Percentiles rank a stretch among this genome's conserved stretches.
These are phyloP conservation scores for Anableps anableps DNA, from an alignment of 2,797 vertebrate species.

Conservation along the genomic window DNA sequence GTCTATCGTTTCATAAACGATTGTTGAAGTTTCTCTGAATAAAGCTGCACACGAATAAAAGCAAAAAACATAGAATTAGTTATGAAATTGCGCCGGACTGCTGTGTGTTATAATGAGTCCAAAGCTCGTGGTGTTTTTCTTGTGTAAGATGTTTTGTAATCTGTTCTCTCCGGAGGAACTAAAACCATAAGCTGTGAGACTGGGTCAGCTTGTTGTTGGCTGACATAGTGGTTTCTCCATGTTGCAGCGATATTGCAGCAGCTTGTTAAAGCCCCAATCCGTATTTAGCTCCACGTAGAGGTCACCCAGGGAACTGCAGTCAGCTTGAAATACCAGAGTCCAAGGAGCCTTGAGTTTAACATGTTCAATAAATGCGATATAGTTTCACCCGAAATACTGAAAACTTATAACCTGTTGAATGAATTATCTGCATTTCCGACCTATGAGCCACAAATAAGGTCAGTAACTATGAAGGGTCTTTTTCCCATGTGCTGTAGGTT, in stretches of 20 bases:
- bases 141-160: slow-evolving; percentile 14
- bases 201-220: slow-evolving; percentile 1
- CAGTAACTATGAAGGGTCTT: background rate
- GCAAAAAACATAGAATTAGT: background rate
- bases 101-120: background rate
- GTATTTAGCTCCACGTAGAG: slow-evolving; percentile 41
- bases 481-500: background rate
- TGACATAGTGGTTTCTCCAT: slow-evolving; percentile 24
- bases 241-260: slow-evolving; percentile 31
- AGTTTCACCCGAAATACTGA: background rate
- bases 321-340: background rate
- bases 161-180: background rate
- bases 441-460: background rate
- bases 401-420: background rate
- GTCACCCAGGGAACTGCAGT: slow-evolving; percentile 25
- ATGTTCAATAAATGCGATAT: background rate
- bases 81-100: background rate
- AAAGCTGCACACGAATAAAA: background rate
- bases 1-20: background rate
- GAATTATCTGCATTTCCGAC: background rate
- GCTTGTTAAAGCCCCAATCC: background rate
- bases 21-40: background rate
- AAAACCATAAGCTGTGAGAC: background rate
- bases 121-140: background rate
- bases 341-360: background rate